Conservation (phyloP, 2,797 vertebrate genomes). For the Mormyrops attenuatus region DNA sequence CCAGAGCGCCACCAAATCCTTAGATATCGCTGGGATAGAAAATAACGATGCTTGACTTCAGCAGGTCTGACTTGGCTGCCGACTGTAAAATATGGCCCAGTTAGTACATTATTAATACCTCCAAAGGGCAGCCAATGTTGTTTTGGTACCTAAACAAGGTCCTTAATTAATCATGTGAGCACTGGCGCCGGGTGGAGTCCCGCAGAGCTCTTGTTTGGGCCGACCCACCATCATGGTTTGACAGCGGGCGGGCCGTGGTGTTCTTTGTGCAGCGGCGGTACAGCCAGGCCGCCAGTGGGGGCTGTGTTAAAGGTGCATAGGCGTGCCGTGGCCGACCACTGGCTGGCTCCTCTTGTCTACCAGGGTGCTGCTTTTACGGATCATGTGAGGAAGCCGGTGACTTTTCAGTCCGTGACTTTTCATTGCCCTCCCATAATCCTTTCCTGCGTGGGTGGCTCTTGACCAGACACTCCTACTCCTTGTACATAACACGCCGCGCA, state of each 20-base stretch:
- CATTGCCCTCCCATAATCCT: not conserved
- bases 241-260: not conserved
- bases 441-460: not conserved
- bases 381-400: not conserved
- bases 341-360: not conserved
- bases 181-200: not conserved
- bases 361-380: not conserved
- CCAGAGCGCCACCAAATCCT: not conserved
- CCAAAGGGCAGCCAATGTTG: not conserved
- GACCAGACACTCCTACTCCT: not conserved
- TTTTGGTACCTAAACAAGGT: slow-evolving; percentile 6
- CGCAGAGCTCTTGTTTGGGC: not conserved
- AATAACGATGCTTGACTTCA: not conserved
- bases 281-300: not conserved
- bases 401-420: not conserved
- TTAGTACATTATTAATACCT: slow-evolving; percentile 11
- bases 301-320: not conserved
- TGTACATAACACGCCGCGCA: not conserved
- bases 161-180: not conserved
- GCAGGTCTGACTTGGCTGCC: slow-evolving; percentile 1
- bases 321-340: not conserved
- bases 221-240: not conserved
- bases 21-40: not conserved
- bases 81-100: slow-evolving; percentile 7
- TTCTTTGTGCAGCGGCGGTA: not conserved